These are phyloP conservation scores for Magallana nippona DNA, from an alignment of 2,888 invertebrate species.

Conservation along the genomic window DNA sequence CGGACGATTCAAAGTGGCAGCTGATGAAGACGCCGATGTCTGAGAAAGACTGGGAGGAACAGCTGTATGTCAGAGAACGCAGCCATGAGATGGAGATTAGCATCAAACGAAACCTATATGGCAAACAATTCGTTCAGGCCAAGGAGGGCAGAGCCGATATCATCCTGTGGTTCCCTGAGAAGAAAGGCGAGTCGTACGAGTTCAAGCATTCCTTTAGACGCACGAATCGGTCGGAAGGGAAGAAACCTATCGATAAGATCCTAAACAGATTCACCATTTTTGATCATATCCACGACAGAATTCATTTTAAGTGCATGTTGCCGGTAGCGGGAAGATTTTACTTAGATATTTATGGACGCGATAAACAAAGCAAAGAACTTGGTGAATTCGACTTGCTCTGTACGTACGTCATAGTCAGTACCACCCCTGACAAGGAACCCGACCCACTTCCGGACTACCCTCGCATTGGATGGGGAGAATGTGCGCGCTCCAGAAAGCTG, in stretches of 20 bases:
- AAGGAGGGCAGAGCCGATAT: constrained; percentile 65
- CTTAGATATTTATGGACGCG: constrained; percentile 72
- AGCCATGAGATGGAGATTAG: constrained; percentile 66
- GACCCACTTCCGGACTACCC: constrained; percentile 71
- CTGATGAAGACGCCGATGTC: constrained; percentile 64
- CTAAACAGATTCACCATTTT: constrained; percentile 47
- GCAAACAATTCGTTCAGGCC: constrained; percentile 60
- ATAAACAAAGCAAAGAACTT: constrained; percentile 55
- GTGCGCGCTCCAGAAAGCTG: constrained; percentile 56
- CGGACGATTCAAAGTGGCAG: constrained; percentile 72
- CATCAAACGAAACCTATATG: constrained; percentile 50
- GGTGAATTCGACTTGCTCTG: constrained; percentile 70
- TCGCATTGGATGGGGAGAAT: constrained; percentile 73
- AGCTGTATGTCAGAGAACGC: constrained; percentile 71
- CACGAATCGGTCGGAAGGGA: neutral
- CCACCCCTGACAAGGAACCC: constrained; percentile 57
- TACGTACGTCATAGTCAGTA: constrained; percentile 70
- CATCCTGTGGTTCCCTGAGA: constrained; percentile 59
- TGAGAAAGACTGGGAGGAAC: constrained; percentile 62
- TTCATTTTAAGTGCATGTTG: constrained; percentile 46
- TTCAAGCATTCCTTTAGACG: constrained; percentile 62
- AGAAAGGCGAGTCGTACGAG: constrained; percentile 55
- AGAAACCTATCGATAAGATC: constrained; percentile 41
- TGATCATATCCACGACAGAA: constrained; percentile 41
- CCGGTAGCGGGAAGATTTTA: constrained; percentile 60